Conservation (phyloP, 2,888 invertebrate genomes). For the Choristoneura rosaceana region DNA sequence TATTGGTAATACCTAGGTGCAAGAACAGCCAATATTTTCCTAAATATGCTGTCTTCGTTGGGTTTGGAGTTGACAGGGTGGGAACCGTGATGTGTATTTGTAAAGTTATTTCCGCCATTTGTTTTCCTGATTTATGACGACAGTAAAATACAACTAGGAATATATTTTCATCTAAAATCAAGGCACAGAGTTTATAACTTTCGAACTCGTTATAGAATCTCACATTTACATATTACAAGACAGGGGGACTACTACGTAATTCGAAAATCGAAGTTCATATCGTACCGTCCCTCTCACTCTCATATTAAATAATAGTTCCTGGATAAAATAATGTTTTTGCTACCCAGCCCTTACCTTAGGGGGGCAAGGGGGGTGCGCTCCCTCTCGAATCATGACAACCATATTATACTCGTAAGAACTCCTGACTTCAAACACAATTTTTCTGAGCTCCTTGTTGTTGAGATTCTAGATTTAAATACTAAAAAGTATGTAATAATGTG, state of each 20-base stretch:
- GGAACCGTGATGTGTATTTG: background rate
- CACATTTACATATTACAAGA: too few species aligned
- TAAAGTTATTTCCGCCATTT: background rate
- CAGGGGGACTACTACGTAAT: too few species aligned
- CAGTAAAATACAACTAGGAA: background rate
- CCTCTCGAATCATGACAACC: background rate
- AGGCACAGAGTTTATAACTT: background rate
- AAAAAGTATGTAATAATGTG: conserved; percentile 13
- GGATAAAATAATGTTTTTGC: too few species aligned
- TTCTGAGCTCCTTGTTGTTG: background rate
- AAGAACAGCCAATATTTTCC: background rate
- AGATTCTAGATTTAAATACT: background rate
- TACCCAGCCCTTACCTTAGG: background rate
- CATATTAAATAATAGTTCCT: too few species aligned
- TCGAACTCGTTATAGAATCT: too few species aligned
- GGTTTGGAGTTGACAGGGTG: background rate
- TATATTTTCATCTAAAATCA: background rate
- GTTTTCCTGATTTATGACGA: background rate
- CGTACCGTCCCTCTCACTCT: too few species aligned
- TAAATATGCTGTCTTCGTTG: background rate
- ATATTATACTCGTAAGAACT: background rate
- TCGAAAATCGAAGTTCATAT: too few species aligned
- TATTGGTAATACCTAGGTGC: background rate
- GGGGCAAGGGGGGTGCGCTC: background rate
- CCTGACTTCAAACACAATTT: background rate